Conservation (phyloP, 2,888 invertebrate species). For the Gortyna flavago region DNA sequence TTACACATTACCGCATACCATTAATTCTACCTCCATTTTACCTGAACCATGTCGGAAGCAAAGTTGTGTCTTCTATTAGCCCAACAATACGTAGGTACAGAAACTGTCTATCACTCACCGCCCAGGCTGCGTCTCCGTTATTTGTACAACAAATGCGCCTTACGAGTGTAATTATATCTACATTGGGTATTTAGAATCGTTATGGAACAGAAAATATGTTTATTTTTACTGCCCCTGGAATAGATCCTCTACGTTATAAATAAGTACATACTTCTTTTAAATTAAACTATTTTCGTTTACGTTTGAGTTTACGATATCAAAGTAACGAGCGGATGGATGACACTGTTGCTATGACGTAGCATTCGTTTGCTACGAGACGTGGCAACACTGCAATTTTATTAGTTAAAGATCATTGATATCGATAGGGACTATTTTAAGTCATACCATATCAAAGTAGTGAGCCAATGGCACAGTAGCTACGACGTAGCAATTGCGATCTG, state of each 20-base stretch:
- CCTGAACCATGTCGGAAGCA: constrained; percentile 2
- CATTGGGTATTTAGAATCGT: constrained; percentile 8
- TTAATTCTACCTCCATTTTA: neutral
- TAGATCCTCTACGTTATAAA: neutral
- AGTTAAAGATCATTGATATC: neutral
- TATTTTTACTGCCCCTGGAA: neutral
- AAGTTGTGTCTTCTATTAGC: constrained; percentile 30
- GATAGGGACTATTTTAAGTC: too few relatives aligned
- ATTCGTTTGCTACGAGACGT: neutral
- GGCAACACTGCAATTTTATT: neutral
- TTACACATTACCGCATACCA: neutral
- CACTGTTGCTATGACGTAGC: constrained; percentile 18
- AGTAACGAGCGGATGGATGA: constrained; percentile 8
- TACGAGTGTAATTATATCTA: constrained; percentile 19
- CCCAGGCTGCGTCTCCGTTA: constrained; percentile 32
- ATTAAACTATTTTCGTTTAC: neutral
- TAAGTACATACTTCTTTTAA: neutral
- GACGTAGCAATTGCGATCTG: neutral
- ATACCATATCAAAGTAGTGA: neutral
- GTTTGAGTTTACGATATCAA: neutral
- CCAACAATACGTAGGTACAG: constrained; percentile 15
- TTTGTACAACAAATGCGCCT: constrained; percentile 36
- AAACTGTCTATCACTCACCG: constrained; percentile 42
- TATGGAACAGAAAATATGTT: neutral
- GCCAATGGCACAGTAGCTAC: neutral